Percentiles rank a stretch among this genome's conserved stretches.
These are phyloP conservation scores for Pseudolaguvia tuberculata DNA, from an alignment of 2,113 vertebrate species.

Conservation along the genomic window DNA sequence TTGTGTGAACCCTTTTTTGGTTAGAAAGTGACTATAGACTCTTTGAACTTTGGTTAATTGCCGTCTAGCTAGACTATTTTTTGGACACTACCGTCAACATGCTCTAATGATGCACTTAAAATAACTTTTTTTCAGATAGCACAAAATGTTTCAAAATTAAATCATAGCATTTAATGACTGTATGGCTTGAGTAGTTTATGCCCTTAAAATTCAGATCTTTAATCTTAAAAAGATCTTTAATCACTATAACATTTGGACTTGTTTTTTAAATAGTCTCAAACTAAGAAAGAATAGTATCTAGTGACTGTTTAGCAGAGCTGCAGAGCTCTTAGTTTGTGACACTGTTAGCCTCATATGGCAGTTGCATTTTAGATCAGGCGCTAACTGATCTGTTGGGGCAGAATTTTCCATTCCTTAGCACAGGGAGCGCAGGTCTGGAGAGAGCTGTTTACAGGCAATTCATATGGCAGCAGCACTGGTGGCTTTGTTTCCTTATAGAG, in stretches of 20 bases:
- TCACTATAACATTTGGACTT: not conserved
- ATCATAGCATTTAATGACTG: not conserved
- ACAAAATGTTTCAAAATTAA: not conserved
- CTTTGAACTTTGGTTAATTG: not conserved
- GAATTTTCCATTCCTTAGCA: slow-evolving; percentile 44
- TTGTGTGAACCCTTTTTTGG: not conserved
- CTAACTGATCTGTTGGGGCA: slow-evolving; percentile 33
- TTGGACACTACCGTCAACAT: not conserved
- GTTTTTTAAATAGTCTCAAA: not conserved
- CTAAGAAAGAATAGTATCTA: not conserved
- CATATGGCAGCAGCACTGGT: slow-evolving; percentile 25
- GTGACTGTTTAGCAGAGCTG: slow-evolving; percentile 10
- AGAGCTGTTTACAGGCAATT: slow-evolving; percentile 48
- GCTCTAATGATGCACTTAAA: not conserved
- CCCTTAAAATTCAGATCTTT: not conserved
- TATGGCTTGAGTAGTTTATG: not conserved
- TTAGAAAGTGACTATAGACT: not conserved
- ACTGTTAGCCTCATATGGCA: slow-evolving; percentile 37
- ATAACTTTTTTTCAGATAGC: not conserved
- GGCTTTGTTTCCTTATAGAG: slow-evolving; percentile 50
- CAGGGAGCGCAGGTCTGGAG: slow-evolving; percentile 24
- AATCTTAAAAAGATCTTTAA: not conserved
- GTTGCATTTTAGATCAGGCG: slow-evolving; percentile 40
- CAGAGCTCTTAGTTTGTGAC: slow-evolving; percentile 22
- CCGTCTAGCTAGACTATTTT: slow-evolving; percentile 3